Evolutionary conservation across 2,888 invertebrate genomes (phyloP), one percentile per base, ranked within the genome.

Genomic region (Oxycera nigricornis): DNA sequence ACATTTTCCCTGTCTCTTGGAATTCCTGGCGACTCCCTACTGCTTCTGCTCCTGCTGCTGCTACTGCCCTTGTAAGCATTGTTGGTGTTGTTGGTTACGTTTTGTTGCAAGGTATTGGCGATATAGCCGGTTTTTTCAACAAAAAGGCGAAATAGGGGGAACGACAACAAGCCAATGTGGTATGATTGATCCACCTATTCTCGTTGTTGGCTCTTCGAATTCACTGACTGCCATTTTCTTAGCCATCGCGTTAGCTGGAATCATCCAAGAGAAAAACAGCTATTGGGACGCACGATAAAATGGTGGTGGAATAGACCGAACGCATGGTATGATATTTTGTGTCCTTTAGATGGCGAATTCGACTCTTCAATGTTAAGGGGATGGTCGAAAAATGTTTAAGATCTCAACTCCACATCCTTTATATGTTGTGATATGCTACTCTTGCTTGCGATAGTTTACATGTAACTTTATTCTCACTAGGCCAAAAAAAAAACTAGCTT

Each of bases 1-100:
- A 79, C 78, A 77, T 73, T 77, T 77, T 75, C 70, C 68, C 61
- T 72, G 73, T 68, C 65, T 35, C 68, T 46, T 26, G 31, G 73
- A 61, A 65, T 74, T 68, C 50, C 62, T 76, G 41, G 46, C 7
- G 20, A 7, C 46, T 17, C 11, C 46, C 46, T n/a, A n/a, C 46
- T 17, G 11, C 46, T n/a, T 46, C 17, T 57, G 26, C 26, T 41
- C 30, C 50, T 35, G 41, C 11, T 2, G 50, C 46, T 59, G 61
- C 59, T 72, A 20, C 24, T 57, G 50, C 59, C 28, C 39, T 57
- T 59, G 41, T 31, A 31, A 24, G 7, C 7, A n/a, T 2, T 2
- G 61, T n/a, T 61, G 61, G 2, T 61, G 67, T 26, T 67, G n/a
- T 67, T 61, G 55, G 4, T 24, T 7, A 24, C 24, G 35, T 59